Evolutionary conservation across 1,140 invertebrate species (phyloP).

Genomic region (Drosophila novamexicana): DNA sequence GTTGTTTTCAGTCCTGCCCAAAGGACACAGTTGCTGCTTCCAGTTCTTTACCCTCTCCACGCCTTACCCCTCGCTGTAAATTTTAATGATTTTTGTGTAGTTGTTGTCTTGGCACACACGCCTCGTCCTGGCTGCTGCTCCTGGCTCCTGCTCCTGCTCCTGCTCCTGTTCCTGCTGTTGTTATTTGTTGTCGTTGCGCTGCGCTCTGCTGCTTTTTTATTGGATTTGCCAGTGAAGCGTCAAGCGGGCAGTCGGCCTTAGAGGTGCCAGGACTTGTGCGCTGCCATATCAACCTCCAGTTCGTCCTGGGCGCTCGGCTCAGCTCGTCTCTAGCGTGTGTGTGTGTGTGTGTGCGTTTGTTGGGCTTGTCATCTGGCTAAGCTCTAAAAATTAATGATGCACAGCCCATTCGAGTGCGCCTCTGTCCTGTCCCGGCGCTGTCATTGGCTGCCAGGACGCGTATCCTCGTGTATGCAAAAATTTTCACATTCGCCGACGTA

Average conservation of each 20-base stretch:
- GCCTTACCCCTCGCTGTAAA: constrained; percentile 16
- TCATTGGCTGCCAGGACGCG: constrained; percentile 64
- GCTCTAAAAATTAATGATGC: constrained; percentile 83
- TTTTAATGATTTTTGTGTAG: constrained; percentile 67
- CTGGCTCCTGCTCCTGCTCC: background rate
- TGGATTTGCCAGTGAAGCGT: constrained; percentile 60
- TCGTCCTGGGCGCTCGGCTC: constrained; percentile 1
- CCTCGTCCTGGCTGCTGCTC: constrained; percentile 5
- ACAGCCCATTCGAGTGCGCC: constrained; percentile 67
- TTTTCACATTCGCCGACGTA: constrained; percentile 68
- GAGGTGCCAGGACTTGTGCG: constrained; percentile 32
- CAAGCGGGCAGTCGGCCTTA: constrained; percentile 24
- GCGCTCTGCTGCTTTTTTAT: constrained; percentile 53
- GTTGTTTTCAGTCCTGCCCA: constrained; percentile 42
- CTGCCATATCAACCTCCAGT: background rate
- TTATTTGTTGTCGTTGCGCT: constrained; percentile 38
- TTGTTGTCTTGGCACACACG: constrained; percentile 45
- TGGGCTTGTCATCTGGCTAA: constrained; percentile 79
- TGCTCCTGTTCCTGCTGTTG: constrained; percentile 14
- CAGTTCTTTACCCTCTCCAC: constrained; percentile 28
- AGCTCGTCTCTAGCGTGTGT: constrained; percentile 4
- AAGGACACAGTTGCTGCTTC: constrained; percentile 26
- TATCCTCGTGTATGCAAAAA: constrained; percentile 65
- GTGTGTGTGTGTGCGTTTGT: constrained; percentile 49
- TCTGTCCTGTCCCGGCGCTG: constrained; percentile 42